Base-by-base conservation (phyloP, 2,888 invertebrate genomes). In the Junonia oenone region DNA sequence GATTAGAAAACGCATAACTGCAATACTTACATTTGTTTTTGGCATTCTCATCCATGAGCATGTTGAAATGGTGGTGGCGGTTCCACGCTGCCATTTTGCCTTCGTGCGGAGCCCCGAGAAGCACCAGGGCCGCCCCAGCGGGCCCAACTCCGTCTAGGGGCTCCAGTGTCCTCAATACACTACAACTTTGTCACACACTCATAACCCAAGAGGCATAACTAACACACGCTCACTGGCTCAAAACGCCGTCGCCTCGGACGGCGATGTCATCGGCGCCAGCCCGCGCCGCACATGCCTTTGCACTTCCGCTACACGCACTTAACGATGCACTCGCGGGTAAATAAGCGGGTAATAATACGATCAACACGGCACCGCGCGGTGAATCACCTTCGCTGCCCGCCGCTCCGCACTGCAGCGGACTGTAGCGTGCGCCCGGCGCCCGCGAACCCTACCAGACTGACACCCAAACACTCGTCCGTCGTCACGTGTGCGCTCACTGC, bases 71-170 rank as follows among this genome's bases (percentile, higher is more conserved):
- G 86, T 93, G 93, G 90, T 94, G 93, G 88, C 93, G 93, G 82
- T 93, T 93, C 93, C 94, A 94, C 91, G 91, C 91, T 77, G 93
- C 93, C 93, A 93, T 93, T 87, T 92, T 92, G 91, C 91, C 91
- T 88, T 88, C 87, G 89, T 89, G 89, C 75, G 90, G 90, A 90
- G 90, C 90, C 91, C 90, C 90, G 82, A 90, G 90, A 86, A 89
- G 89, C 86, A 88, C 90, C 74, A 89, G 88, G 90, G 90, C 91
- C 90, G 90, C 91, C 89, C 90, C 90, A 81, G 91, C 91, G 91
- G 91, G 90, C 90, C 90, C 90, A 85, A 90, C 90, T 88, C 90
- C 90, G 91, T 90, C 91, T 91, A 90, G 90, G 89, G 92, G 91
- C 92, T 92, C 92, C 92, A 92, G 91, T 88, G 91, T 91, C 91